Conservation (phyloP, 2,888 invertebrate species). For the Bimastos eiseni region DNA sequence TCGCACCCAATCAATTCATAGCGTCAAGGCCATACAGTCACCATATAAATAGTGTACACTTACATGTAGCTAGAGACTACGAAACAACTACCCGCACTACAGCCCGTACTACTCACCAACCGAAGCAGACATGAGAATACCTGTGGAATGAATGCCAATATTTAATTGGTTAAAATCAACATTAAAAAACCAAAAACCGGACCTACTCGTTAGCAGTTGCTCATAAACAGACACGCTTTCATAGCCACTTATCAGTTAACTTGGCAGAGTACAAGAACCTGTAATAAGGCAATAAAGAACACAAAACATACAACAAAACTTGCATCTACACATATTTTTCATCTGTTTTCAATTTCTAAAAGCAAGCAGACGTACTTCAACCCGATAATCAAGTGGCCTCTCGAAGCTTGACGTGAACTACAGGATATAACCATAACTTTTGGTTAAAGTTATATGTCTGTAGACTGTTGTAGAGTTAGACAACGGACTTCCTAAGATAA, state of each 20-base stretch:
- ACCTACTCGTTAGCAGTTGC: background rate
- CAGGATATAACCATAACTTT: background rate
- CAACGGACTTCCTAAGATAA: background rate
- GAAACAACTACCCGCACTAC: background rate
- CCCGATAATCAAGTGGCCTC: background rate
- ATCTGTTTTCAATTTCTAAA: constrained; percentile 13
- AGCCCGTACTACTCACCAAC: background rate
- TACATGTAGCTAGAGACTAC: background rate
- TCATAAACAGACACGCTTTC: background rate
- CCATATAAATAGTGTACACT: too few species aligned
- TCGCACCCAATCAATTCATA: too few species aligned
- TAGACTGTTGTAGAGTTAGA: too few species aligned
- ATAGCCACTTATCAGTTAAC: background rate
- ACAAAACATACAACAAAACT: constrained; percentile 13
- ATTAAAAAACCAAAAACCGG: constrained; percentile 13
- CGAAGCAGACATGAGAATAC: background rate
- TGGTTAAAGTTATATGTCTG: too few species aligned
- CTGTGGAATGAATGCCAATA: constrained; percentile 6
- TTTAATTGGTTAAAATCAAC: constrained; percentile 13
- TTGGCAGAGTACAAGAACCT: background rate
- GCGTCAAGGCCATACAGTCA: too few species aligned
- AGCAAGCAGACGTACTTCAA: background rate
- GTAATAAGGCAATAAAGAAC: constrained; percentile 6
- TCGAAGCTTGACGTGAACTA: background rate
- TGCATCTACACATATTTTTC: background rate